Evolutionary conservation across 2,113 vertebrate genomes (phyloP).

Genomic region (Dolichotis patagonum): DNA sequence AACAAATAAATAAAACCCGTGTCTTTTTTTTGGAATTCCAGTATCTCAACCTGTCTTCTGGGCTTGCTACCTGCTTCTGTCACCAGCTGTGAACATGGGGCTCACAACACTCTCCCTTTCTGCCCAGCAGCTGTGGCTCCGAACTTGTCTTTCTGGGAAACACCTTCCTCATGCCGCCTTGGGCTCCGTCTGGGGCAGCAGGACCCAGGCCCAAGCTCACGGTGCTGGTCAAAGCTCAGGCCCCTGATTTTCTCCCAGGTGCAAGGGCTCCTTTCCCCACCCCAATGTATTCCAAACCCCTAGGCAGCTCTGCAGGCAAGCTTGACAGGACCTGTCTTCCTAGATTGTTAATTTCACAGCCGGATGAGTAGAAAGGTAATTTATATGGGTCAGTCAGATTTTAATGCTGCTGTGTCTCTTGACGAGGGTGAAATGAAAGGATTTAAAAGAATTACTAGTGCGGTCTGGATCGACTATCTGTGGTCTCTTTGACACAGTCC

Average conservation of each 20-base stretch:
- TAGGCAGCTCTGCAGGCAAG: constrained; percentile 50
- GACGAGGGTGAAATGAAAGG: constrained; percentile 68
- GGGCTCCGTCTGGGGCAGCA: not conserved
- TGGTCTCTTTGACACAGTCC: constrained; percentile 53
- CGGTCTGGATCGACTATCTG: not conserved
- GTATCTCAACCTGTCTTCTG: not conserved
- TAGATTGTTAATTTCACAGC: constrained; percentile 76
- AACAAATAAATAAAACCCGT: not conserved
- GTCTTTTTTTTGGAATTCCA: not conserved
- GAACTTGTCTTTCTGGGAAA: not conserved
- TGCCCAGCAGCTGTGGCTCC: not conserved
- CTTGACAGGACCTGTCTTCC: constrained; percentile 72
- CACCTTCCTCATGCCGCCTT: not conserved
- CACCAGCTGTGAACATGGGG: no score
- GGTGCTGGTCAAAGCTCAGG: not conserved
- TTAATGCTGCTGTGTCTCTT: constrained; percentile 73
- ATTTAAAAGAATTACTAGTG: constrained; percentile 73
- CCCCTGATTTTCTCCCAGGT: not conserved
- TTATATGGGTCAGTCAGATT: constrained; percentile 78
- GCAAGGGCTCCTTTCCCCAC: not conserved
- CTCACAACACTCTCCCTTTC: not conserved
- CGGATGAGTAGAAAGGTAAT: constrained; percentile 76
- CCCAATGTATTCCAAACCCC: not conserved
- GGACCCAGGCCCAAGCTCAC: not conserved
- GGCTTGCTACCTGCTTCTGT: not conserved